Percentiles rank a stretch among this genome's conserved stretches.
Conservation (phyloP, 2,113 vertebrate species). For the Ploceus nigricollis region DNA sequence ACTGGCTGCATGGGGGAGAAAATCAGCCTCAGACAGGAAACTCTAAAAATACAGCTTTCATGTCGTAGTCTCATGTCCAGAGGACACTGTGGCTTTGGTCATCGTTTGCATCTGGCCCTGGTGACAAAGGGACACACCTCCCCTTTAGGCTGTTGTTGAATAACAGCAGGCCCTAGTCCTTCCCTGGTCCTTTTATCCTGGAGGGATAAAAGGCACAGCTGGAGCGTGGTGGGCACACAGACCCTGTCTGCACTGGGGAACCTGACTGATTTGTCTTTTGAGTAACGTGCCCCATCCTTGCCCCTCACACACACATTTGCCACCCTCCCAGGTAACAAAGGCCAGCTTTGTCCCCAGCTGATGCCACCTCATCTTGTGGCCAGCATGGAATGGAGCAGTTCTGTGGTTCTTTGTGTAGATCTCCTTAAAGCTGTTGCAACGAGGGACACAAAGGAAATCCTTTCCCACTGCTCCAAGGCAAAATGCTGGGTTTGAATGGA, state of each 20-base stretch:
- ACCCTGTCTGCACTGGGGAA: background rate
- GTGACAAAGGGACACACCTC: background rate
- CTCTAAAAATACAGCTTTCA: background rate
- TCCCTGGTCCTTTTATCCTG: background rate
- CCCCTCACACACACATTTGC: background rate
- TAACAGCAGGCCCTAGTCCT: background rate
- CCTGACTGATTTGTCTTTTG: background rate
- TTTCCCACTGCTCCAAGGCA: background rate
- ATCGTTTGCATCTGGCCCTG: background rate
- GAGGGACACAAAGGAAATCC: background rate
- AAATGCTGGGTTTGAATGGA: background rate
- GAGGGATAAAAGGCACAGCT: background rate
- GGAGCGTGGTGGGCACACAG: background rate
- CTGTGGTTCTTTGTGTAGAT: background rate
- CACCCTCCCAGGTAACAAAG: background rate
- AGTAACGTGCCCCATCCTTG: background rate
- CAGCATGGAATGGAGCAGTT: accelerated
- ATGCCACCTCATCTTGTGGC: background rate
- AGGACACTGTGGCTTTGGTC: background rate
- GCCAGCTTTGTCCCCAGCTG: background rate
- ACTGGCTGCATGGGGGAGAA: background rate
- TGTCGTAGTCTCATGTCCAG: background rate
- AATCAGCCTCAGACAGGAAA: background rate
- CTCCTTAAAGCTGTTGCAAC: background rate
- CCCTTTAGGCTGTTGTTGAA: background rate